Evolutionary conservation across 2,888 invertebrate genomes (phyloP).

Genomic region (Mythimna albipuncta): DNA sequence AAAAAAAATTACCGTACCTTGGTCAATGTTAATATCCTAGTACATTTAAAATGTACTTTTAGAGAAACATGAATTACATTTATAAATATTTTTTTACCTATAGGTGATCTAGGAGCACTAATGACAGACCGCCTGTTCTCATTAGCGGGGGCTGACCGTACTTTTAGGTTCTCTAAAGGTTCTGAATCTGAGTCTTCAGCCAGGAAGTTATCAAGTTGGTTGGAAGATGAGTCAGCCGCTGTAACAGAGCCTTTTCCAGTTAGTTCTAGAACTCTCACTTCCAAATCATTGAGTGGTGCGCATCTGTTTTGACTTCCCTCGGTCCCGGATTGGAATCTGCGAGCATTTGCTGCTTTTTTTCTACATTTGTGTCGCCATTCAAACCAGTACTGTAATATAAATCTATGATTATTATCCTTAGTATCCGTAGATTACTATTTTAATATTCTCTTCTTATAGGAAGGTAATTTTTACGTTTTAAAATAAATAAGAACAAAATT

Average conservation of each 20-base stretch:
- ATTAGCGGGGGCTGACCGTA: slow-evolving; percentile 55
- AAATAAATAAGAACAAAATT: neutral
- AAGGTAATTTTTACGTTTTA: neutral
- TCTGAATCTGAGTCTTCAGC: slow-evolving; percentile 81
- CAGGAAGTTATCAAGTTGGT: slow-evolving; percentile 73
- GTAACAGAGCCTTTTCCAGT: slow-evolving; percentile 74
- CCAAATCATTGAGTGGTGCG: slow-evolving; percentile 81
- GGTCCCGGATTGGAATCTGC: slow-evolving; percentile 72
- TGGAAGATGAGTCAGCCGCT: slow-evolving; percentile 68
- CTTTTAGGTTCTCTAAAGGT: slow-evolving; percentile 73
- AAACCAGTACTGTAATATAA: slow-evolving; percentile 82
- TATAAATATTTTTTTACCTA: slow-evolving; percentile 36
- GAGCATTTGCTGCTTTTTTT: slow-evolving; percentile 81
- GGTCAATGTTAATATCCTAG: neutral
- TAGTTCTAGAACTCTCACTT: slow-evolving; percentile 81
- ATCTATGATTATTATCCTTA: neutral
- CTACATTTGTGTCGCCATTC: slow-evolving; percentile 86
- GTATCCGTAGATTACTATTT: neutral
- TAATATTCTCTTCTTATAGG: neutral
- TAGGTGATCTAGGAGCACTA: slow-evolving; percentile 47
- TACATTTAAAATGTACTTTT: neutral
- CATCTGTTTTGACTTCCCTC: slow-evolving; percentile 75
- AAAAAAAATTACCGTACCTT: neutral
- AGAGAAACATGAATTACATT: neutral
- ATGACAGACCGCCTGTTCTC: slow-evolving; percentile 52